Conservation (phyloP, 2,797 vertebrate species). For the Gadopsis marmoratus region DNA sequence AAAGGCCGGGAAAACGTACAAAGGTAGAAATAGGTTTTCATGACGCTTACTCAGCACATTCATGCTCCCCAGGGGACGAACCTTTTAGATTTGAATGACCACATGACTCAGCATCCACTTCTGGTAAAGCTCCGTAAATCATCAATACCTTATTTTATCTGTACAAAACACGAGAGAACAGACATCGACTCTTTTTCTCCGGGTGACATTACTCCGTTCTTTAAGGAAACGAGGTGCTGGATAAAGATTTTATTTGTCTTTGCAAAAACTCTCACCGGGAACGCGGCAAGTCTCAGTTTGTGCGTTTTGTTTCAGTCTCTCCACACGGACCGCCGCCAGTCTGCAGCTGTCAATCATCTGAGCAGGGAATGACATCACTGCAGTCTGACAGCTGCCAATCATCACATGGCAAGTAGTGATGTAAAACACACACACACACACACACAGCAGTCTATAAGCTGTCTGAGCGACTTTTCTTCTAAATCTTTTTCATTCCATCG, state of each 20-base stretch:
- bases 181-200: too few species aligned
- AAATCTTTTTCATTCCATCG: background rate
- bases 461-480: background rate
- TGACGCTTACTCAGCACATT: background rate
- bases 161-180: background rate
- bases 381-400: slow-evolving; percentile 31
- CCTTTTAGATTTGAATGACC: background rate
- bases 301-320: background rate
- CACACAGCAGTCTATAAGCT: background rate
- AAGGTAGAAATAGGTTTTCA: too few species aligned
- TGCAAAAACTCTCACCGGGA: background rate
- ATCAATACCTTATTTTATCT: too few species aligned
- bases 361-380: background rate
- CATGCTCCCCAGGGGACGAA: background rate
- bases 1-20: background rate
- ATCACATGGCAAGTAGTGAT: background rate
- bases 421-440: slow-evolving; percentile 1
- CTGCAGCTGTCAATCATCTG: slow-evolving; percentile 12
- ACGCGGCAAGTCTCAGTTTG: background rate
- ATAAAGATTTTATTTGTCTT: background rate
- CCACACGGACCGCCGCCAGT: background rate
- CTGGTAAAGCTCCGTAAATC: background rate
- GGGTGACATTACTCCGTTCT: background rate
- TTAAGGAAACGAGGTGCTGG: background rate
- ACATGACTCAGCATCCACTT: background rate